Conservation (phyloP, 2,888 invertebrate species). For the Protonemura montana region DNA sequence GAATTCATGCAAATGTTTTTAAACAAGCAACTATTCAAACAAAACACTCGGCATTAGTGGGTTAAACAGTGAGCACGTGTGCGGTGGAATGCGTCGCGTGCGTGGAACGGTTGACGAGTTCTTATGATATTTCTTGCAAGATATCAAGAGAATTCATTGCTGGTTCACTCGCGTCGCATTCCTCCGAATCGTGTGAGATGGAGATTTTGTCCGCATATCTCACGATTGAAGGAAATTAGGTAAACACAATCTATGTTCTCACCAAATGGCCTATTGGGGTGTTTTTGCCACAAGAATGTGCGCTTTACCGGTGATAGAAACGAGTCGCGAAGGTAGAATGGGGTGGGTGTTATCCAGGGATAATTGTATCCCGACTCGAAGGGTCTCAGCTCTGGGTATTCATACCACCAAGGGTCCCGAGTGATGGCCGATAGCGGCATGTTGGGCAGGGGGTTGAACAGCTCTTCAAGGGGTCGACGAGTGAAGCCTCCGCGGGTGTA, state of each 20-base stretch:
- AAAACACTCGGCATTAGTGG: not conserved
- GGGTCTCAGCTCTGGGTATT: slow-evolving; percentile 81
- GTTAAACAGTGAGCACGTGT: not conserved
- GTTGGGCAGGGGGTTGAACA: slow-evolving; percentile 81
- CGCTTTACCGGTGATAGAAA: slow-evolving; percentile 91
- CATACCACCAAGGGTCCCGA: slow-evolving; percentile 91
- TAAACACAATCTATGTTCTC: slow-evolving; percentile 60
- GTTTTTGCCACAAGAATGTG: slow-evolving; percentile 89
- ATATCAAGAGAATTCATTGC: too few species aligned
- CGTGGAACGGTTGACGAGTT: not conserved
- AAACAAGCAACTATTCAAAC: not conserved
- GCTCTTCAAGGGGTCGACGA: slow-evolving; percentile 67
- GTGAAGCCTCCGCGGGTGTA: slow-evolving; percentile 71
- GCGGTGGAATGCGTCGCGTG: not conserved
- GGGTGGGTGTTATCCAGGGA: slow-evolving; percentile 54
- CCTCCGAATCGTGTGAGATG: not conserved
- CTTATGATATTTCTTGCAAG: too few species aligned
- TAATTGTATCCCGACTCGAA: slow-evolving; percentile 67
- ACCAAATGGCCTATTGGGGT: slow-evolving; percentile 91
- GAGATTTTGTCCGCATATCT: not conserved
- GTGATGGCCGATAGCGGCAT: slow-evolving; percentile 82
- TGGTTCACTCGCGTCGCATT: not conserved
- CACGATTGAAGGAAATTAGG: not conserved
- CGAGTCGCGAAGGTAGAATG: slow-evolving; percentile 83
- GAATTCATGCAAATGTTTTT: slow-evolving; percentile 14